A percentile compares a stretch with the other conserved stretches of the same genome.
Evolutionary conservation across 2,797 vertebrate genomes (phyloP).

Genomic region (Pangasius larnaudii): DNA sequence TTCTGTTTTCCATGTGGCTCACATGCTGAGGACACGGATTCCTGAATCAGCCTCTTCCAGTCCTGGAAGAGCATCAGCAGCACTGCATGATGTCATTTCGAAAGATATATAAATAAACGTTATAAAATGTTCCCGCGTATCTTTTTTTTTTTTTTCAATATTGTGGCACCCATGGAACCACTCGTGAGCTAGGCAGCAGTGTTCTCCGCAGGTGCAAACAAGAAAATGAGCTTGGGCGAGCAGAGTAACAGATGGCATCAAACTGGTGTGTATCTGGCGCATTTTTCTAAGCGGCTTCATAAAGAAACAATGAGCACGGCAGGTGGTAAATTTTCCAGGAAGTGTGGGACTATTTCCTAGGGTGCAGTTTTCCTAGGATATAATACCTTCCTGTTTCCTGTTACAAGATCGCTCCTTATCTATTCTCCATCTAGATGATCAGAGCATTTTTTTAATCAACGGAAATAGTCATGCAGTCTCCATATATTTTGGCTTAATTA

Average conservation of each 20-base stretch:
- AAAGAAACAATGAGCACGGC: background rate
- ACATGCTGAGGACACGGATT: background rate
- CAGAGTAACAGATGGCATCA: conserved; percentile 31
- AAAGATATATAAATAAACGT: background rate
- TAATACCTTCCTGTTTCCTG: background rate
- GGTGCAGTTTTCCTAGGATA: background rate
- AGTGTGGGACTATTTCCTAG: background rate
- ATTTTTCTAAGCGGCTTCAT: background rate
- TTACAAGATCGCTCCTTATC: background rate
- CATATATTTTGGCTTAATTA: background rate
- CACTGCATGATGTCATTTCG: background rate
- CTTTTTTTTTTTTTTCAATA: background rate
- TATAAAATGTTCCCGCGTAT: background rate
- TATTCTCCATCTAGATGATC: background rate
- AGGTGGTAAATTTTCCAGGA: conserved; percentile 23
- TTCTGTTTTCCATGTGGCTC: background rate
- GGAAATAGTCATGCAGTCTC: background rate
- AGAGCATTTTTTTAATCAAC: background rate
- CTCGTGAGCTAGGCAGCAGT: background rate
- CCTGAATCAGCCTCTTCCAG: conserved; percentile 2
- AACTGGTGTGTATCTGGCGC: background rate
- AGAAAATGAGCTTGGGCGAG: conserved; percentile 29
- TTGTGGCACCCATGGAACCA: background rate
- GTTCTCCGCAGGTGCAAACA: conserved; percentile 32
- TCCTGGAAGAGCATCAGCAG: background rate